A percentile compares a stretch with the other conserved stretches of the same genome.
Conservation (phyloP, 2,888 invertebrate genomes). For the Coenonympha glycerion region DNA sequence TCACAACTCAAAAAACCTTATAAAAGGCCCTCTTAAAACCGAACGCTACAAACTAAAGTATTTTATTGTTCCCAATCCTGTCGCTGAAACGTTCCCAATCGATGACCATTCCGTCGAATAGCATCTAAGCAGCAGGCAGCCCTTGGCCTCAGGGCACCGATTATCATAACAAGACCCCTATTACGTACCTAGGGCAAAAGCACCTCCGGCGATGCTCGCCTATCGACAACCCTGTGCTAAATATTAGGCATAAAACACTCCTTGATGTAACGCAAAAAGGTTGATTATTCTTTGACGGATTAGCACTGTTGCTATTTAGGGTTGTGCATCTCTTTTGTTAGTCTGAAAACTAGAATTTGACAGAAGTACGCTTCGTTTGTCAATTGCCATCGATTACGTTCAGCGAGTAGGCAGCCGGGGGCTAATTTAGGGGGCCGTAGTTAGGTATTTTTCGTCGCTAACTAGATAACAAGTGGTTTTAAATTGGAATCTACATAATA, state of each 20-base stretch:
- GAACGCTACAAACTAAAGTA: background rate
- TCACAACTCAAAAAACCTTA: background rate
- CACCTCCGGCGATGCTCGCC: constrained; percentile 26
- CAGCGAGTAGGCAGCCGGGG: constrained; percentile 63
- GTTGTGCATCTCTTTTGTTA: constrained; percentile 48
- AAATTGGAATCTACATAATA: constrained; percentile 75
- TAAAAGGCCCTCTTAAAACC: constrained; percentile 2
- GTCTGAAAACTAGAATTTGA: constrained; percentile 72
- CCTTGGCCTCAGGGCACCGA: constrained; percentile 55
- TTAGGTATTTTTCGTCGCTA: constrained; percentile 73
- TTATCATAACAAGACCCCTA: constrained; percentile 74
- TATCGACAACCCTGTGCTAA: constrained; percentile 16
- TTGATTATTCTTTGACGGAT: constrained; percentile 18
- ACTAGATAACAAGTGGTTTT: constrained; percentile 76
- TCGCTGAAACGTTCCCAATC: constrained; percentile 36
- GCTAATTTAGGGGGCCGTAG: constrained; percentile 58
- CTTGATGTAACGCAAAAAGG: constrained; percentile 23
- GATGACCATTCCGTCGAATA: constrained; percentile 47
- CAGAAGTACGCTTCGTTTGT: constrained; percentile 75
- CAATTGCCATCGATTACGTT: constrained; percentile 72
- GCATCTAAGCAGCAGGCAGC: constrained; percentile 46
- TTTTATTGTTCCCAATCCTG: constrained; percentile 25
- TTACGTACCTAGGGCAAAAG: constrained; percentile 59
- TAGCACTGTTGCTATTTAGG: constrained; percentile 20
- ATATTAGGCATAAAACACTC: background rate